Conservation (phyloP, 2,888 invertebrate species). For the Chorisops tibialis region DNA sequence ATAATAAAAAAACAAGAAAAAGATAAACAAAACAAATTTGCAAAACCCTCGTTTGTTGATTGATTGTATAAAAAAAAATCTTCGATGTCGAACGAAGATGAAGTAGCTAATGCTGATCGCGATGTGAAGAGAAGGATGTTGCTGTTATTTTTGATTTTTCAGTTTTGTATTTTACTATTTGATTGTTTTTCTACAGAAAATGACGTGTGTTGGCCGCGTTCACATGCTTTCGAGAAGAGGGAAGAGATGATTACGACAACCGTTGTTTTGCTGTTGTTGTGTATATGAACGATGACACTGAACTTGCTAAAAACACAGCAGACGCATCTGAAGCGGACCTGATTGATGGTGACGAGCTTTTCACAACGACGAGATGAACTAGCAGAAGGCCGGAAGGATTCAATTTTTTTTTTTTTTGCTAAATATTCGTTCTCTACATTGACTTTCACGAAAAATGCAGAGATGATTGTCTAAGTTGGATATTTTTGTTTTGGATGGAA, state of each 20-base stretch:
- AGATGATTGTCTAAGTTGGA: background rate
- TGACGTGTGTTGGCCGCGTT: background rate
- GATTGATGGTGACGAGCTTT: slow-evolving; percentile 5
- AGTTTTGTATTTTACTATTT: slow-evolving; percentile 4
- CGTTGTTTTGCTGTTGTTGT: background rate
- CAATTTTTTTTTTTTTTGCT: too few species aligned
- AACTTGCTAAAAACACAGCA: background rate
- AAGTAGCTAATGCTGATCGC: background rate
- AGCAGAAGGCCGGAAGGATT: background rate
- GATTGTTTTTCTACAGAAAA: background rate
- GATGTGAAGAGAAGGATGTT: background rate
- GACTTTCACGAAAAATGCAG: too few species aligned
- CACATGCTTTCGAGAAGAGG: background rate
- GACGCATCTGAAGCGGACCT: slow-evolving; percentile 12
- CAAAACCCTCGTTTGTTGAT: slow-evolving; percentile 21
- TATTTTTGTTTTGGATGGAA: background rate
- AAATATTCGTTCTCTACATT: too few species aligned
- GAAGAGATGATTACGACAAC: slow-evolving; percentile 8
- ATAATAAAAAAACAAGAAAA: too few species aligned
- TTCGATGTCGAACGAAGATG: background rate
- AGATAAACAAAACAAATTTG: background rate
- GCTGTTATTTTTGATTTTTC: background rate
- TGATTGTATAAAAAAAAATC: background rate
- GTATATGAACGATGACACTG: background rate
- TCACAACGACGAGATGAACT: slow-evolving; percentile 5